Evolutionary conservation across 2,888 invertebrate genomes (phyloP).

Genomic region (Volucella inflata): DNA sequence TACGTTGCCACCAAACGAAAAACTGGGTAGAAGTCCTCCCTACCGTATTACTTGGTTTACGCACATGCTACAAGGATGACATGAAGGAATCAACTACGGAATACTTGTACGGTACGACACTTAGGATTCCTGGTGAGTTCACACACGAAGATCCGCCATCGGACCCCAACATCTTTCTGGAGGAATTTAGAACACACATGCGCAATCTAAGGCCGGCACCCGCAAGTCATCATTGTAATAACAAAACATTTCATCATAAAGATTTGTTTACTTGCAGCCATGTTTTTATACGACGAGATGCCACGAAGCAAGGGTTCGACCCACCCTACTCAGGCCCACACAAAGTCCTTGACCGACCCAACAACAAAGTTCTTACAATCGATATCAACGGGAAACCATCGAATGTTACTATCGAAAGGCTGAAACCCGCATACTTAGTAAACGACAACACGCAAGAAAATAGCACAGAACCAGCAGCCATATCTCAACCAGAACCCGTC

Average conservation of each 20-base stretch:
- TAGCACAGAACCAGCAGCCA: not conserved
- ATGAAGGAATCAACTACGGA: too few species aligned
- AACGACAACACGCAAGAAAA: not conserved
- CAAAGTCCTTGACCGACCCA: constrained; percentile 26
- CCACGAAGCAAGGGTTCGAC: constrained; percentile 20
- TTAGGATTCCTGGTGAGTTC: constrained; percentile 57
- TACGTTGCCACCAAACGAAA: constrained; percentile 33
- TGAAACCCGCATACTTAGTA: constrained; percentile 50
- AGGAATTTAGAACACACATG: constrained; percentile 25
- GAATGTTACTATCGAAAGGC: constrained; percentile 8
- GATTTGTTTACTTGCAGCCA: constrained; percentile 21
- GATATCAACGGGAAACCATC: constrained; percentile 18
- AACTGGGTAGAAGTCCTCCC: constrained; percentile 27
- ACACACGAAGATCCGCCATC: constrained; percentile 8
- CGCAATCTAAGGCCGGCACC: constrained; percentile 39
- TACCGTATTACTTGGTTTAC: too few species aligned
- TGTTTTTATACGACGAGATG: constrained; percentile 32
- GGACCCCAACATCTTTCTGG: constrained; percentile 6
- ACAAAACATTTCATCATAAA: constrained; percentile 55
- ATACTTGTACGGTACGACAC: constrained; percentile 17
- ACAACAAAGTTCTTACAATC: constrained; percentile 39
- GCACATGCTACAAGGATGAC: too few species aligned
- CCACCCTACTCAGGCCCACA: constrained; percentile 45
- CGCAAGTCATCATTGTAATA: constrained; percentile 51
- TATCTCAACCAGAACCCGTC: constrained; percentile 3